A percentile compares a stretch with the other conserved stretches of the same genome.
phyloP scores from a whole-genome alignment of 2,888 invertebrate species.

The Polylopha cassiicola region DNA sequence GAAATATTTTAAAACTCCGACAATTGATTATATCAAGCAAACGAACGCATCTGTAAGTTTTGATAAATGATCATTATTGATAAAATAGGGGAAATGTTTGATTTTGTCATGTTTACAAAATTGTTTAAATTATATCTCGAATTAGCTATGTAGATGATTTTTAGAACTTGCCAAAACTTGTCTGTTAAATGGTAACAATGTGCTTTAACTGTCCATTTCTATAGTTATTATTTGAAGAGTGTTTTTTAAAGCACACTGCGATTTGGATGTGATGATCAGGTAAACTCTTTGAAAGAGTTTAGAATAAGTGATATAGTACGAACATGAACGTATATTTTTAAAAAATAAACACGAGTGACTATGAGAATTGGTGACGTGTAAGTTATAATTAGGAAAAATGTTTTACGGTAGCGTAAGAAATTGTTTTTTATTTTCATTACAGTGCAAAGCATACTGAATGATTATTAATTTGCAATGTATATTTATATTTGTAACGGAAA shows the following conservation, averaged over 20 bases:
- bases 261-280: constrained; percentile 53
- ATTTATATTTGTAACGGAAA: background rate
- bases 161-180: constrained; percentile 30
- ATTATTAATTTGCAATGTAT: constrained; percentile 15
- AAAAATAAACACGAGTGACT: constrained; percentile 25
- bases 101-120: background rate
- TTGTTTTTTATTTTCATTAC: too few relatives aligned
- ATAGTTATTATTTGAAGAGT: constrained; percentile 21
- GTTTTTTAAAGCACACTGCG: constrained; percentile 35
- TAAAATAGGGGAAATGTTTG: too few relatives aligned
- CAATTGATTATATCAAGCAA: too few relatives aligned
- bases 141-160: background rate
- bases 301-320: constrained; percentile 39
- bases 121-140: background rate
- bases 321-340: constrained; percentile 13
- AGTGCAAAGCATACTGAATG: constrained; percentile 35
- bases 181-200: constrained; percentile 13
- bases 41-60: too few relatives aligned
- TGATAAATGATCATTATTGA: too few relatives aligned
- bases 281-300: constrained; percentile 52
- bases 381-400: constrained; percentile 27
- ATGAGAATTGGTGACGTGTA: constrained; percentile 28
- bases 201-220: constrained; percentile 28
- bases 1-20: too few relatives aligned
- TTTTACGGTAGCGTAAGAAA: too few relatives aligned